Base-by-base conservation (phyloP, 2,888 invertebrate species). In the Ganaspis brasiliensis region DNA sequence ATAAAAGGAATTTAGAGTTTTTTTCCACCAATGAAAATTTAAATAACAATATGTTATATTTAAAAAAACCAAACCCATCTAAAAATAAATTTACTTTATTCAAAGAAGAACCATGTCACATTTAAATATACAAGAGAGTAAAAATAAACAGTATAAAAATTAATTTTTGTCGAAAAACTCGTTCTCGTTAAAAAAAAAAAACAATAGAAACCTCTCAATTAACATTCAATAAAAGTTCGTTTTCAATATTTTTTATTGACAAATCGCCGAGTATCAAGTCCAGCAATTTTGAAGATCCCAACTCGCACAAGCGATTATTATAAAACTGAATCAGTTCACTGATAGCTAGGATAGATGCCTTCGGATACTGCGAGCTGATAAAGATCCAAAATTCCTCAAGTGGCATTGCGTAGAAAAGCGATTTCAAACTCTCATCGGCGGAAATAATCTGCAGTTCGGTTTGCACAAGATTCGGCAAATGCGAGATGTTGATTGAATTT, bases 141-240 rank as follows among this genome's bases (percentile, higher is more conserved):
- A 6, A 31, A 31, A n/a, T n/a, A 31, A 31, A 6, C 6, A 31
- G 31, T 31, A 31, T 31, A 31, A 31, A 31, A 31, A 31, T 4
- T 31, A 31, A n/a, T n/a, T n/a, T n/a, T n/a, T n/a, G 31, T 31
- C 2, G 31, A 31, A 31, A 31, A 31, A 31, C n/a, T n/a, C n/a
- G n/a, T n/a, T n/a, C n/a, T n/a, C n/a, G n/a, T n/a, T 31, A 31
- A 6, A 4, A 31, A 31, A 31, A 31, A 31, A 31, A 31, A 31
- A 2, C 6, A 31, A 6, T 31, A 31, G 31, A 31, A 31, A 31
- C 3, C 26, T 31, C 31, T 26, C n/a, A 59, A n/a, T 59, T 59
- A 26, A 59, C 31, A 35, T 26, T 31, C 10, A 59, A 59, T 31
- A 59, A 31, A 3, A 59, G 59, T 59, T 59, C 59, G 31, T 31